Percentiles rank a stretch among this genome's conserved stretches.
Conservation (phyloP, 2,797 vertebrate genomes). For the Labeo calbasu region DNA sequence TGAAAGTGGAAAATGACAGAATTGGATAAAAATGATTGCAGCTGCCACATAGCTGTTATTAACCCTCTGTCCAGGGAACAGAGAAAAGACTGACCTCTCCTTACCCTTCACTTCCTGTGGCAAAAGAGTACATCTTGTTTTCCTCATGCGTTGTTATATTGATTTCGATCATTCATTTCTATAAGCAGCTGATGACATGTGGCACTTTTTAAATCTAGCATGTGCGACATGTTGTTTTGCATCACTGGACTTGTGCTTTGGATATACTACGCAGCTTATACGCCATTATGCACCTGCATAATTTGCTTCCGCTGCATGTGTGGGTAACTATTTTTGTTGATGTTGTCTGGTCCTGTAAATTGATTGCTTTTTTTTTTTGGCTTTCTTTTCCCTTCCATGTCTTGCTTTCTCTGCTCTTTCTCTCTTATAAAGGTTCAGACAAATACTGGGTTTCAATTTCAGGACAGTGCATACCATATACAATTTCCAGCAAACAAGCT, state of each 20-base stretch:
- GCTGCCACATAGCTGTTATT: constrained; percentile 9
- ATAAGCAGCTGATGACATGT: not conserved
- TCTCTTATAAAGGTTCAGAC: constrained; percentile 31
- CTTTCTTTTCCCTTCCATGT: constrained; percentile 22
- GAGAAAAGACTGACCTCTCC: constrained; percentile 15
- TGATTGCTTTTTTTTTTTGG: not conserved
- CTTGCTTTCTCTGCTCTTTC: constrained; percentile 34
- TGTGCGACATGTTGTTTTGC: constrained; percentile 33
- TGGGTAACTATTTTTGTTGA: constrained; percentile 36
- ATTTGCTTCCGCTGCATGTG: constrained; percentile 41
- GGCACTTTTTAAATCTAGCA: not conserved
- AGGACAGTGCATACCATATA: constrained; percentile 38
- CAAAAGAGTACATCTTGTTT: not conserved
- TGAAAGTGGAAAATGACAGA: constrained; percentile 36
- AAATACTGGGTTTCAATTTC: constrained; percentile 50
- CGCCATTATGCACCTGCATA: constrained; percentile 28
- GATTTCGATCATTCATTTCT: constrained; percentile 21
- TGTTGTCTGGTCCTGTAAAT: constrained; percentile 22
- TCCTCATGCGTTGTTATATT: not conserved
- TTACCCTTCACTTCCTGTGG: constrained; percentile 38
- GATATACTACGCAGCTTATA: constrained; percentile 12
- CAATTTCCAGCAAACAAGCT: constrained; percentile 36
- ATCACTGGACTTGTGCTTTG: not conserved
- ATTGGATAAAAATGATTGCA: constrained; percentile 38
- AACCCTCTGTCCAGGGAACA: constrained; percentile 31